Evolutionary conservation across 2,888 invertebrate species (phyloP), one percentile per base, ranked within the genome.

Genomic region (Lasius platythorax): DNA sequence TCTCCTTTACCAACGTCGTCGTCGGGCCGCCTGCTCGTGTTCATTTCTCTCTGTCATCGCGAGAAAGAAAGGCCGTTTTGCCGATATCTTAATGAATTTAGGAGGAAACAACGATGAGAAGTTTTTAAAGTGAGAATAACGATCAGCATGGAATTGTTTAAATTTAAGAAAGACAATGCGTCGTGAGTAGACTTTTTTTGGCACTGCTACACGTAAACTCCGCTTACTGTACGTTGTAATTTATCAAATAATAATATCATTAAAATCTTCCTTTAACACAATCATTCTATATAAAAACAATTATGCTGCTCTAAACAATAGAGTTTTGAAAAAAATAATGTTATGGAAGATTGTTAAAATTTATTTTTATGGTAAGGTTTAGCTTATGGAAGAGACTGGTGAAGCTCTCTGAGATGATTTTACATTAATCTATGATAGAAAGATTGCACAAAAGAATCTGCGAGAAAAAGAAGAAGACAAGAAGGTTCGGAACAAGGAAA

Each of bases 41-140:
- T 83, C 84, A 85, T 79, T 84, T 84, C 73, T 84, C 84, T 84
- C 74, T 79, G 84, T 84, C 84, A 84, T 58, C 53, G 74, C 30
- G 68, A 68, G n/a, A 46, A 23, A 58, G 53, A 37, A 53, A n/a
- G 30, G 68, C 46, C 53, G 56, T 37, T 72, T 37, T 72, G 53
- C n/a, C 70, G 30, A 81, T 81, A 46, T 73, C 79, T 81, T 73
- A 81, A 81, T 81, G 46, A 81, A 81, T 81, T 81, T 12, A 28
- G 28, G 46, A 81, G 46, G 46, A 82, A 75, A 82, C 50, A 76
- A 53, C 64, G 64, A 56, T 3, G 50, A 76, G 18, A 3, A 43
- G 37, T 75, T 37, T 74, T 23, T 30, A 5, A 64, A 82, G 43
- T 53, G 40, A 66, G 53, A 76, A 50, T 73, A 64, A 82, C n/a